Percentiles rank a stretch among this genome's conserved stretches.
Evolutionary conservation across 64 coral and sea anemone species (phyloP).

Genomic region (Montipora capricornis): DNA sequence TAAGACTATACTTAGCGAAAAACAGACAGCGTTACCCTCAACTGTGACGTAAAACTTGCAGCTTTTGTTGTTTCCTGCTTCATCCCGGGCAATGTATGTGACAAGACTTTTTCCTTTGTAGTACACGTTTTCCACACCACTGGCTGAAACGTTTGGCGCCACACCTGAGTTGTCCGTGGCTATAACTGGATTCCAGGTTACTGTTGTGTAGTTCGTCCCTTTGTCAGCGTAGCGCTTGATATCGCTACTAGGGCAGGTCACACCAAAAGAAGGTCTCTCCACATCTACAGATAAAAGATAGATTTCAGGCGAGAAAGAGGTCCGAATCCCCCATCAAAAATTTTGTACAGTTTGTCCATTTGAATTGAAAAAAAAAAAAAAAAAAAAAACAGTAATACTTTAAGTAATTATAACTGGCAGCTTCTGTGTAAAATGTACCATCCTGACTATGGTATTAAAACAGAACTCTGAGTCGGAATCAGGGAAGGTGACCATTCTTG

Average conservation of each 20-base stretch:
- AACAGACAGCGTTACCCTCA: constrained; percentile 23
- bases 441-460: neutral
- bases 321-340: neutral
- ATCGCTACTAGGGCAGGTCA: constrained; percentile 28
- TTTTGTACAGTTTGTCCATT: too few relatives aligned
- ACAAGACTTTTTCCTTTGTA: constrained; percentile 36
- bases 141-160: neutral
- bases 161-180: constrained; percentile 73
- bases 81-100: constrained; percentile 50
- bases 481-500: neutral
- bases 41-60: constrained; percentile 68
- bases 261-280: constrained; percentile 55
- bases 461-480: neutral
- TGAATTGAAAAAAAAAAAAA: too few relatives aligned
- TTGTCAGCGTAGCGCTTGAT: constrained; percentile 34
- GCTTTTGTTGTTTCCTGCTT: constrained; percentile 45
- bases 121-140: constrained; percentile 30
- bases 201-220: constrained; percentile 14
- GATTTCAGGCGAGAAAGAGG: neutral
- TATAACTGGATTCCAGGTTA: constrained; percentile 48
- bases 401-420: too few relatives aligned
- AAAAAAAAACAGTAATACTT: too few relatives aligned
- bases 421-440: too few relatives aligned
- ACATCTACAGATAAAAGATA: constrained; percentile 25
- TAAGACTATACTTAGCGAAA: too few relatives aligned